These are phyloP conservation scores for Campylomormyrus numenius DNA, from an alignment of 2,113 vertebrate genomes.

Conservation along the genomic window DNA sequence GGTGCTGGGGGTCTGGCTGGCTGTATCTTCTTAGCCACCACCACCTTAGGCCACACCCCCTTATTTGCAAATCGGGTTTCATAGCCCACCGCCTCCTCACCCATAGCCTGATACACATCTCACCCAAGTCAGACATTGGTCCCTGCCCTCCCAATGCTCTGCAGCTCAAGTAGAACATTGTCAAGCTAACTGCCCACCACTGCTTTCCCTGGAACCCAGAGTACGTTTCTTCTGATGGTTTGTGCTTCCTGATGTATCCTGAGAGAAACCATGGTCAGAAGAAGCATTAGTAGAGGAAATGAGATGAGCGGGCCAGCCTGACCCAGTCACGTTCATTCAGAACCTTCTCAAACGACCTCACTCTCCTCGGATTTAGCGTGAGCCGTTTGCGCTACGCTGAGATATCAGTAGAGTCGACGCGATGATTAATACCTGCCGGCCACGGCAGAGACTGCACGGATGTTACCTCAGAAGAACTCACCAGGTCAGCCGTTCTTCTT, in stretches of 20 bases:
- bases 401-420: neutral
- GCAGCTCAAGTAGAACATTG: neutral
- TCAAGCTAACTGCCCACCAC: neutral
- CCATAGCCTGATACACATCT: neutral
- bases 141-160: neutral
- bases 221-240: neutral
- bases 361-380: neutral
- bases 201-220: neutral
- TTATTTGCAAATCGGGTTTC: neutral
- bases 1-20: neutral
- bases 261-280: neutral
- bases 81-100: neutral
- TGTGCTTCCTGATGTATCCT: neutral
- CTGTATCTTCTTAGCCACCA: neutral
- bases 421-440: neutral
- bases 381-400: neutral
- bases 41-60: neutral
- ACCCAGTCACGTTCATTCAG: neutral
- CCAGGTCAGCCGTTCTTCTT: neutral
- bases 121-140: neutral
- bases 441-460: neutral
- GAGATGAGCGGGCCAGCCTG: neutral
- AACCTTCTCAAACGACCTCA: neutral
- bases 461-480: neutral
- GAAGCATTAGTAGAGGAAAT: slow-evolving; percentile 8